Conservation (phyloP, 1,140 invertebrate genomes). For the Teleogryllus occipitalis region DNA sequence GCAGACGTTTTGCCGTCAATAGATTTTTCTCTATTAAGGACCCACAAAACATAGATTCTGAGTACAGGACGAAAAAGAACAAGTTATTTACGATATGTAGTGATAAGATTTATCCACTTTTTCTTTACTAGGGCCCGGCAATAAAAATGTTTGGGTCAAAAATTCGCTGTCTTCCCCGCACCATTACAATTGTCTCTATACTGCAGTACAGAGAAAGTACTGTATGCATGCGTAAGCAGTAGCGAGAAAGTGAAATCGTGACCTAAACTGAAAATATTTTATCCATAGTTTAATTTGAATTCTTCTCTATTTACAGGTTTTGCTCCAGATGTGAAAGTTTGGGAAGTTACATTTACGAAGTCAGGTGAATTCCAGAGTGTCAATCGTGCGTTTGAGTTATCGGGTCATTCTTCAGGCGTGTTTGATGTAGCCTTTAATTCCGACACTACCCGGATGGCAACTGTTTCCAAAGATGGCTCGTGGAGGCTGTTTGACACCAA, state of each 20-base stretch:
- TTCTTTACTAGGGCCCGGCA: too few relatives aligned
- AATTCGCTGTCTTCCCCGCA: too few relatives aligned
- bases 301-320: conserved; percentile 52
- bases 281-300: conserved; percentile 16
- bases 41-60: too few relatives aligned
- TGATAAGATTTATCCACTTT: too few relatives aligned
- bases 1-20: too few relatives aligned
- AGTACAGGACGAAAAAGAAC: too few relatives aligned
- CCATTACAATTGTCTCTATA: too few relatives aligned
- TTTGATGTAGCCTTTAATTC: conserved; percentile 70
- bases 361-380: conserved; percentile 67
- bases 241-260: not conserved
- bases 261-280: not conserved
- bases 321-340: conserved; percentile 77
- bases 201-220: too few relatives aligned
- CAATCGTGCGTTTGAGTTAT: conserved; percentile 65
- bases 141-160: too few relatives aligned
- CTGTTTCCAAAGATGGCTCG: conserved; percentile 79
- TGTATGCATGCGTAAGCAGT: too few relatives aligned
- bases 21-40: too few relatives aligned
- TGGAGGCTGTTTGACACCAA: conserved; percentile 81
- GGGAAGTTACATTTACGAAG: conserved; percentile 71
- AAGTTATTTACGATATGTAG: too few relatives aligned
- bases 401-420: conserved; percentile 74
- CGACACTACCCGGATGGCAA: conserved; percentile 71